phyloP scores from a whole-genome alignment of 2,888 invertebrate species.

The Nineta flava region DNA sequence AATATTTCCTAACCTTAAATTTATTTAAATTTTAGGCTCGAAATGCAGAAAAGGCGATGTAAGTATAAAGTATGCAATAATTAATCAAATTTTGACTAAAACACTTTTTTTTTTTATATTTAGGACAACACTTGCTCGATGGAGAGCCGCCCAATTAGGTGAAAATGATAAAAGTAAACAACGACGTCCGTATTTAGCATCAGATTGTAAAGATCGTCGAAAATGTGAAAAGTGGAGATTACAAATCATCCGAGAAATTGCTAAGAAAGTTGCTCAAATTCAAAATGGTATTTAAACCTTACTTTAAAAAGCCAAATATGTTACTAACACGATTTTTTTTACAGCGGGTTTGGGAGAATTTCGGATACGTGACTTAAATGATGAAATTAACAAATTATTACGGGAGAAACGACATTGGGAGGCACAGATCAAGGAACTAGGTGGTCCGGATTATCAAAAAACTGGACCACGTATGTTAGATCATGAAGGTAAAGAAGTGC shows the following conservation, averaged over 20 bases:
- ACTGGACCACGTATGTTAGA: conserved; percentile 88
- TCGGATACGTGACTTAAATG: conserved; percentile 92
- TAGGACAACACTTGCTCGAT: conserved; percentile 95
- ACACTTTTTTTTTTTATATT: conserved; percentile 12
- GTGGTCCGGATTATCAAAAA: conserved; percentile 85
- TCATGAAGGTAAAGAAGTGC: conserved; percentile 89
- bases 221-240: conserved; percentile 93
- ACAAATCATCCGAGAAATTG: conserved; percentile 93
- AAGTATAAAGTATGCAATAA: conserved; percentile 31
- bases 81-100: not conserved
- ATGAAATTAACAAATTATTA: conserved; percentile 96
- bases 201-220: conserved; percentile 81
- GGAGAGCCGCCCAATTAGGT: conserved; percentile 92
- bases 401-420: conserved; percentile 98
- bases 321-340: conserved; percentile 12
- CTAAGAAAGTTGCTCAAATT: conserved; percentile 97
- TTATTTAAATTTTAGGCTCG: conserved; percentile 50
- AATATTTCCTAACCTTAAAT: not conserved
- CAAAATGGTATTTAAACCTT: conserved; percentile 59
- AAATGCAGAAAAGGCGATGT: conserved; percentile 96
- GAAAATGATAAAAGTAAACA: conserved; percentile 73
- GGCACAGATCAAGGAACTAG: conserved; percentile 83
- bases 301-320: conserved; percentile 2
- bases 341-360: conserved; percentile 96
- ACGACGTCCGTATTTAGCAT: conserved; percentile 82